Conservation (phyloP, 2,797 vertebrate genomes). For the Micromesistius poutassou region DNA sequence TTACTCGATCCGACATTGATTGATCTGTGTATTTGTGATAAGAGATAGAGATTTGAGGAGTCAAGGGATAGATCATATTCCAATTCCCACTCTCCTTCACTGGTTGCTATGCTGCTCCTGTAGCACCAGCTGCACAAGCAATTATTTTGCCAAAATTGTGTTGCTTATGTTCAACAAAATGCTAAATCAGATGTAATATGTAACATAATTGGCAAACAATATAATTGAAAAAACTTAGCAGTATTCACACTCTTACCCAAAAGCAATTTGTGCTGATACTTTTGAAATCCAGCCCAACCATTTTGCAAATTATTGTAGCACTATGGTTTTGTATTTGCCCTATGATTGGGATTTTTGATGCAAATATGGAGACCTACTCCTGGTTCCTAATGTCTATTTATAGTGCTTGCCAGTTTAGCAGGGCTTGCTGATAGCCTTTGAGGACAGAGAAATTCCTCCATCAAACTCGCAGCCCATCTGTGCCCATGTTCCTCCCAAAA, state of each 20-base stretch:
- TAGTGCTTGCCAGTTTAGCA: constrained; percentile 67
- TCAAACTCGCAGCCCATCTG: constrained; percentile 69
- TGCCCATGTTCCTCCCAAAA: constrained; percentile 63
- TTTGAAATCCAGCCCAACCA: constrained; percentile 39
- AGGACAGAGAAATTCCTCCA: constrained; percentile 67
- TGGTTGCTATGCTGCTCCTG: neutral
- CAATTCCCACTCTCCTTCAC: neutral
- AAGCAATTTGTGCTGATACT: constrained; percentile 1
- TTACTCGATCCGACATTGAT: neutral
- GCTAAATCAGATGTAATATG: constrained; percentile 18
- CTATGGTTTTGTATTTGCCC: constrained; percentile 26
- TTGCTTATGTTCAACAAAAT: neutral
- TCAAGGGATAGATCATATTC: neutral
- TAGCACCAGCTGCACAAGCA: neutral
- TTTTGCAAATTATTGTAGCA: constrained; percentile 27
- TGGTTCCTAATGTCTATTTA: constrained; percentile 60
- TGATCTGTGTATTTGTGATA: neutral
- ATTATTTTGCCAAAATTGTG: neutral
- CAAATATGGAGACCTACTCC: constrained; percentile 52
- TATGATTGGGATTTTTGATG: constrained; percentile 51
- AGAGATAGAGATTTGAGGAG: neutral
- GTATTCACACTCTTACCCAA: neutral
- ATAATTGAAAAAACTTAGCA: neutral
- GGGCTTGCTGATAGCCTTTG: constrained; percentile 60
- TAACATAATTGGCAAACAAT: constrained; percentile 6